These are phyloP conservation scores for Phylloscopus collybita DNA, from an alignment of 2,797 vertebrate genomes.

Conservation along the genomic window DNA sequence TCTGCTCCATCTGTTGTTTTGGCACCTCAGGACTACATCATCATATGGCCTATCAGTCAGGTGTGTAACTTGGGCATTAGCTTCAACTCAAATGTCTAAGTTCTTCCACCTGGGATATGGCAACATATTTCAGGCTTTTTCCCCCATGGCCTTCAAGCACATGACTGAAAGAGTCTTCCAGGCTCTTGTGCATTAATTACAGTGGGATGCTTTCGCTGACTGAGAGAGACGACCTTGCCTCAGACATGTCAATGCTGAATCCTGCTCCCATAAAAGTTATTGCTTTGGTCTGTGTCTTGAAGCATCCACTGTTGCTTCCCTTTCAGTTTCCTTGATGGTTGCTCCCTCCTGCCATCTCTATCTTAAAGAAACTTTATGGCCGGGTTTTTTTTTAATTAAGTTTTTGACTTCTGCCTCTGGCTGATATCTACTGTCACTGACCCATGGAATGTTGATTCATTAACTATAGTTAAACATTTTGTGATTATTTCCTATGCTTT, in stretches of 20 bases:
- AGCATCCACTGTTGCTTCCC: rapidly evolving
- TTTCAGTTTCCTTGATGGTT: background rate
- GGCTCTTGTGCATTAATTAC: background rate
- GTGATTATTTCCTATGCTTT: background rate
- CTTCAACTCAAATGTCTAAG: background rate
- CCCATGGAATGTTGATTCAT: background rate
- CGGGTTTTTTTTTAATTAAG: background rate
- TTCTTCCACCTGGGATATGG: background rate
- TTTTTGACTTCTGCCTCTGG: background rate
- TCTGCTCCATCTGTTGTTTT: background rate
- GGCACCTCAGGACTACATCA: background rate
- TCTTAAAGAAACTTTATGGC: background rate
- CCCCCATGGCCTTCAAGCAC: background rate
- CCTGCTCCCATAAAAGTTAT: background rate
- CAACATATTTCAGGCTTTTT: background rate
- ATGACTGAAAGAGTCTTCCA: background rate
- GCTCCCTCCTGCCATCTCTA: background rate
- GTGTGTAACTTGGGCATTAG: background rate
- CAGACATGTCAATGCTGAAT: background rate
- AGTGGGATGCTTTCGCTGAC: background rate
- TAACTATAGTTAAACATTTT: background rate
- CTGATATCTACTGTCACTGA: background rate
- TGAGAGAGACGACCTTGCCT: background rate
- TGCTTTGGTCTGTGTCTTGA: background rate
- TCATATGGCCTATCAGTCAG: background rate